Evolutionary conservation across 2,797 vertebrate genomes (phyloP), one percentile per base, ranked within the genome.

Genomic region (Tragopan temminckii): DNA sequence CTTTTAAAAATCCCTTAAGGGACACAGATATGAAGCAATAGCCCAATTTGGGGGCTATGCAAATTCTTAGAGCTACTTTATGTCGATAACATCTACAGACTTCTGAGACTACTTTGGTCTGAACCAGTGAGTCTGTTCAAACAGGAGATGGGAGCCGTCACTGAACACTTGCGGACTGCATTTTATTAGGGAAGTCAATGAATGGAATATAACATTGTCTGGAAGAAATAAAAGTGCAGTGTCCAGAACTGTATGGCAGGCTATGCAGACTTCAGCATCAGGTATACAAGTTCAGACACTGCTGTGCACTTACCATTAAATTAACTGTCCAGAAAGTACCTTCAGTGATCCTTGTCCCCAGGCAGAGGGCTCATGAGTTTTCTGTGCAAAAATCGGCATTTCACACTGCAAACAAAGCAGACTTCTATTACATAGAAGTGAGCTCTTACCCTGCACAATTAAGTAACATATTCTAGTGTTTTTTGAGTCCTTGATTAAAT

Each of bases 381-480:
- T 24, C n/a, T 45, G 48, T 79, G 63, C 43, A 63, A 33, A 88
- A 70, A 46, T 33, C 75, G 93, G 36, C 46, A 81, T 78, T 92
- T 82, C 46, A 43, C 16, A 31, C 62, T 63, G 20, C 3, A 87
- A 61, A 43, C 6, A 0, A 87, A 88, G 63, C 84, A 3, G 1
- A 10, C 77, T 74, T 82, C 43, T 74, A 2, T 70, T 46, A 58
- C 31, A 40, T 13, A 85, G 40, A 80, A 11, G 13, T 31, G 10
- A 68, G 23, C 27, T 92, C 27, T 80, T 89, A 43, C 25, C 13
- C 29, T 78, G 40, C 13, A 5, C 42, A 45, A 19, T 50, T 58
- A 80, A 45, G 57, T 24, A 16, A 8, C 40, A 1, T 45, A n/a
- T 77, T 80, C 31, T 63, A 13, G 18, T 1, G 0, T 31, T 80